A percentile compares a stretch with the other conserved stretches of the same genome.
These are phyloP conservation scores for Muntiacus reevesi DNA, from an alignment of 2,113 vertebrate species.

Conservation along the genomic window DNA sequence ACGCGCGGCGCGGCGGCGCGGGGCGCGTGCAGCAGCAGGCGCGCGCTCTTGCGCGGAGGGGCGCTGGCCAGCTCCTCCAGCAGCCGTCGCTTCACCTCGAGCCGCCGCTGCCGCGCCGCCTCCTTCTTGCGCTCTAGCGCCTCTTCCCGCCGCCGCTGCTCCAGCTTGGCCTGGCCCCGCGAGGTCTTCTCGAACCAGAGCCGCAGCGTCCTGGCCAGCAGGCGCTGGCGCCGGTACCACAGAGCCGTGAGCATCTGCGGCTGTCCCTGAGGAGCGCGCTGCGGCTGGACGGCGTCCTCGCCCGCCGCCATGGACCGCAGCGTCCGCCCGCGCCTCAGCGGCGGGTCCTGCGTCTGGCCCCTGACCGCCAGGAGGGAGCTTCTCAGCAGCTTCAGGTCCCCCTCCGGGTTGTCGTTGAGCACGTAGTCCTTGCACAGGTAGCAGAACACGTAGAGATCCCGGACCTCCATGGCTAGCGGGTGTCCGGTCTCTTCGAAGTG, in stretches of 20 bases:
- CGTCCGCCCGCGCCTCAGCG: conserved; percentile 83
- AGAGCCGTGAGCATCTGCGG: conserved; percentile 91
- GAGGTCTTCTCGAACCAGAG: conserved; percentile 86
- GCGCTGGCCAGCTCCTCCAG: conserved; percentile 92
- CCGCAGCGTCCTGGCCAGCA: conserved; percentile 87
- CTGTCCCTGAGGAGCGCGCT: conserved; percentile 80
- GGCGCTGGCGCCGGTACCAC: conserved; percentile 90
- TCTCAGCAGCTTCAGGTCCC: conserved; percentile 94
- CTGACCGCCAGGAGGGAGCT: conserved; percentile 90
- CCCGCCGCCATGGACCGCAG: conserved; percentile 87
- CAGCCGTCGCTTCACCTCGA: conserved; percentile 91
- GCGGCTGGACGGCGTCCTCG: conserved; percentile 75
- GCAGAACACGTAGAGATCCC: conserved; percentile 96
- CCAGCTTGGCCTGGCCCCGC: conserved; percentile 83
- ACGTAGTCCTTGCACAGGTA: conserved; percentile 97
- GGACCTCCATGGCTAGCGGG: conserved; percentile 96
- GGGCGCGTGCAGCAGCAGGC: conserved; percentile 89
- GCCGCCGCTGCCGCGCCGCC: conserved; percentile 87
- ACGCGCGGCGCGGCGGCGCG: conserved; percentile 82
- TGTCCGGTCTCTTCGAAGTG: conserved; percentile 94
- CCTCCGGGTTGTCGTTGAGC: conserved; percentile 96
- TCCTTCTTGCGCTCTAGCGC: conserved; percentile 88
- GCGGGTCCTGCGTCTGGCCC: conserved; percentile 77
- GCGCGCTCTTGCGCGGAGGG: conserved; percentile 95
- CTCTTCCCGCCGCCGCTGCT: conserved; percentile 82